Evolutionary conservation across 2,888 invertebrate genomes (phyloP).

Genomic region (Hypsopygia costalis): DNA sequence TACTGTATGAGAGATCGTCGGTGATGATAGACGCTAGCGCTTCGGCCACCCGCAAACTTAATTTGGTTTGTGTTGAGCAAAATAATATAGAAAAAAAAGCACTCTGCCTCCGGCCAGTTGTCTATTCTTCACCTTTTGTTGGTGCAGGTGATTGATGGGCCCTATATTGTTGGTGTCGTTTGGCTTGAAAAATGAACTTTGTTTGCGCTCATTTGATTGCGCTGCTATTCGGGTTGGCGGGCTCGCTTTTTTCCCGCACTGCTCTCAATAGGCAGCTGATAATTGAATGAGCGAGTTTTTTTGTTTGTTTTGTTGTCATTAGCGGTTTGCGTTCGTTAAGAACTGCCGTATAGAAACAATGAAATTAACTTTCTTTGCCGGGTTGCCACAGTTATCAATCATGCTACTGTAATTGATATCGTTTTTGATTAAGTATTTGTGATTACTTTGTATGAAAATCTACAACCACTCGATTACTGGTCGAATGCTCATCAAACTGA

Average conservation of each 20-base stretch:
- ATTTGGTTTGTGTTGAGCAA: slow-evolving; percentile 19
- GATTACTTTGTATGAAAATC: no score
- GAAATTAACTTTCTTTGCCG: slow-evolving; percentile 5
- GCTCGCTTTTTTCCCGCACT: slow-evolving; percentile 32
- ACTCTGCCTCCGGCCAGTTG: slow-evolving; percentile 56
- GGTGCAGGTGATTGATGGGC: slow-evolving; percentile 62
- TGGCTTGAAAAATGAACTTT: slow-evolving; percentile 66
- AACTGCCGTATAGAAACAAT: slow-evolving; percentile 5
- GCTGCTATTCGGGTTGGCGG: slow-evolving; percentile 31
- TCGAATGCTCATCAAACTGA: no score
- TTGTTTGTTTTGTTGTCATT: slow-evolving; percentile 23
- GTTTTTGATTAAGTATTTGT: neutral
- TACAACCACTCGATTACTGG: no score
- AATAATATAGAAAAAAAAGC: slow-evolving; percentile 50
- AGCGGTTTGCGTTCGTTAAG: slow-evolving; percentile 9
- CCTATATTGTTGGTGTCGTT: slow-evolving; percentile 60
- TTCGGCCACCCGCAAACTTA: slow-evolving; percentile 2
- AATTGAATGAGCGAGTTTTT: slow-evolving; percentile 20
- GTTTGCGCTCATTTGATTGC: slow-evolving; percentile 60
- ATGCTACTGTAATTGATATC: neutral
- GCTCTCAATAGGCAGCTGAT: slow-evolving; percentile 11
- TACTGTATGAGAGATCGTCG: neutral
- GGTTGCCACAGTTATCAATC: neutral
- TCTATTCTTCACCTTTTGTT: slow-evolving; percentile 64
- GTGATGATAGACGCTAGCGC: neutral